Evolutionary conservation across 2,888 invertebrate species (phyloP), one percentile per base, ranked within the genome.

Genomic region (Molanna angustata): DNA sequence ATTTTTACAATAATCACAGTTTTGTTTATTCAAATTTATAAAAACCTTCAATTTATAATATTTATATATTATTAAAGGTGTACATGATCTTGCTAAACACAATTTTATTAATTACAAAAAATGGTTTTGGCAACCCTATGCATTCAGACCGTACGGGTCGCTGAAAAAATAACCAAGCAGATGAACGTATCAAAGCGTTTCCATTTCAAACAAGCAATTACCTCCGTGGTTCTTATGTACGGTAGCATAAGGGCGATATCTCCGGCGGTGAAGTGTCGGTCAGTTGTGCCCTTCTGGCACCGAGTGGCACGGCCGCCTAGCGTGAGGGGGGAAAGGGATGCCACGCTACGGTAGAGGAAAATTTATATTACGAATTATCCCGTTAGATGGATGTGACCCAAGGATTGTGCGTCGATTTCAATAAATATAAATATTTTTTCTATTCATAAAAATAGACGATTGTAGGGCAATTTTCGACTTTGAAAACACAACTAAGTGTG

Each of bases 231-330:
- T 46, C 50, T 50, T 52, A 44, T 43, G 46, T 21, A n/a, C 13
- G 31, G 16, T 11, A 35, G 31, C 48, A 52, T 41, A 52, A 55
- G 52, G 55, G 47, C 42, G 47, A 55, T 27, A 54, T 50, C 41
- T 47, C 55, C 55, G 41, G 35, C 32, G 44, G 37, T 41, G 33
- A 39, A 16, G 31, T 16, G n/a, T n/a, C n/a, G n/a, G 44, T 22
- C 48, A 31, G 48, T 65, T 48, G 35, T 35, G 37, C 32, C 21
- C 50, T 53, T 66, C 67, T 66, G 63, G 58, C 57, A 37, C 18
- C 52, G 53, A 61, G 39, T 20, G 35, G 46, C 13, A 14, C 14
- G 14, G 21, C 16, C 4, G 56, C 49, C 18, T 39, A 33, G 22
- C 33, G 39, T 18, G n/a, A n/a, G n/a, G n/a, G n/a, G 27, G 19